Evolutionary conservation across 2,113 vertebrate genomes (phyloP).

Genomic region (Centropus bengalensis): DNA sequence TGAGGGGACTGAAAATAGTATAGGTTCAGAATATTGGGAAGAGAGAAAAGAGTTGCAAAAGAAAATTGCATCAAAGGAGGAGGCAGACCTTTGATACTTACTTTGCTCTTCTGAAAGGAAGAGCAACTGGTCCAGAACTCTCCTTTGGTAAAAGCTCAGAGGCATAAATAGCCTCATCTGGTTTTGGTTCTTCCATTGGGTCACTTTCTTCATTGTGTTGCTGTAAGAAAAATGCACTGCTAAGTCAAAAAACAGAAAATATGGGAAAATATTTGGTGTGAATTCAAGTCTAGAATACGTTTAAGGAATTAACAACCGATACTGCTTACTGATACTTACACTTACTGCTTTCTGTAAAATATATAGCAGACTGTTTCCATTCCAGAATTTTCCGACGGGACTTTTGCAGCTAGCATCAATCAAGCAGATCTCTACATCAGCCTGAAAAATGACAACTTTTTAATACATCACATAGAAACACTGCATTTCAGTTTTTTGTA

Average conservation of each 20-base stretch:
- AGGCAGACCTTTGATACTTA: conserved; percentile 55
- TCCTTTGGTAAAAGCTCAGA: conserved; percentile 62
- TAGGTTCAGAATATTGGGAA: background rate
- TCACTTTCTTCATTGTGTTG: conserved; percentile 48
- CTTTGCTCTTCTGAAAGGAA: conserved; percentile 89
- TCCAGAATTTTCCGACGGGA: conserved; percentile 76
- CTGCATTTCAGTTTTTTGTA: background rate
- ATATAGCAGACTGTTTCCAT: conserved; percentile 71
- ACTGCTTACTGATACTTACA: too few relatives aligned
- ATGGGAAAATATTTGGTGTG: background rate
- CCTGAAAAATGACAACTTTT: conserved; percentile 27
- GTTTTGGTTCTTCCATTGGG: conserved; percentile 30
- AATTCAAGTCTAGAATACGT: background rate
- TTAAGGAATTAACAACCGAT: background rate
- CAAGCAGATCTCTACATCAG: conserved; percentile 80
- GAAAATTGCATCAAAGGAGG: background rate
- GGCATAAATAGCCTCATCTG: conserved; percentile 33
- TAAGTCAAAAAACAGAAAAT: background rate
- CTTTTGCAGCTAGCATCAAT: conserved; percentile 55
- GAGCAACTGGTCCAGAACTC: conserved; percentile 69
- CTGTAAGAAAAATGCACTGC: conserved; percentile 1
- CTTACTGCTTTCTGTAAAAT: conserved; percentile 87
- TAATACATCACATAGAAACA: background rate
- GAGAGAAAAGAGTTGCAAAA: background rate
- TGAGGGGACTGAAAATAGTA: background rate